Base-by-base conservation (phyloP, 1,140 invertebrate species). In the Sitobion miscanthi region DNA sequence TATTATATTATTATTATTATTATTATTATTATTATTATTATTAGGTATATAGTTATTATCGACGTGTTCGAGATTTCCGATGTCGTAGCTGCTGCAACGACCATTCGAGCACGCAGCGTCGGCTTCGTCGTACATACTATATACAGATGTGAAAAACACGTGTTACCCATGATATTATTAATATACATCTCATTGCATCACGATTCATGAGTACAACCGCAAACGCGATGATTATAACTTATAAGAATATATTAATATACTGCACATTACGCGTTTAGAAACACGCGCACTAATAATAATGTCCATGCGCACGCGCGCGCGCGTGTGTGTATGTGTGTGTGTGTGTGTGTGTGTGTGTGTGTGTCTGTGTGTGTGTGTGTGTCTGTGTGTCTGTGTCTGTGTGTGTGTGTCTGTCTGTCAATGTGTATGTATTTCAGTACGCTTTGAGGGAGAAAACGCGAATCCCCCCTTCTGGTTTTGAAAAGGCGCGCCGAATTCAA, bases 141-240 rank as follows among this genome's bases (percentile, higher is more conserved):
- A 77, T n/a, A 77, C 62, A 77, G 62, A 77, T 77, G 62, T 77
- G 30, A 77, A 77, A 77, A 77, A 77, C 62, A 77, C 62, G 62
- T 77, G 62, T 77, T 77, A 77, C 62, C n/a, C 62, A n/a, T 54
- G 14, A 21, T 77, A 77, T 77, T 77, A 77, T n/a, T 77, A n/a
- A 77, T 77, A 77, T 77, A n/a, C 62, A 77, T 77, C 62, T 77
- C 62, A n/a, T 30, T 77, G 62, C 14, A n/a, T 20, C 62, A 17
- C 30, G 62, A 77, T 77, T 77, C 62, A 77, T 30, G 30, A 77
- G 62, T 77, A 77, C 62, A 77, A 30, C 52, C 52, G 21, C n/a
- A n/a, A n/a, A n/a, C 30, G 62, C 62, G 4, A 69, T 69, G 62
- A 69, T 69, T 69, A 69, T n/a, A 69, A 69, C 62, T 77, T n/a